Conservation (phyloP, 2,113 vertebrate genomes). For the Cryptotis parvus region DNA sequence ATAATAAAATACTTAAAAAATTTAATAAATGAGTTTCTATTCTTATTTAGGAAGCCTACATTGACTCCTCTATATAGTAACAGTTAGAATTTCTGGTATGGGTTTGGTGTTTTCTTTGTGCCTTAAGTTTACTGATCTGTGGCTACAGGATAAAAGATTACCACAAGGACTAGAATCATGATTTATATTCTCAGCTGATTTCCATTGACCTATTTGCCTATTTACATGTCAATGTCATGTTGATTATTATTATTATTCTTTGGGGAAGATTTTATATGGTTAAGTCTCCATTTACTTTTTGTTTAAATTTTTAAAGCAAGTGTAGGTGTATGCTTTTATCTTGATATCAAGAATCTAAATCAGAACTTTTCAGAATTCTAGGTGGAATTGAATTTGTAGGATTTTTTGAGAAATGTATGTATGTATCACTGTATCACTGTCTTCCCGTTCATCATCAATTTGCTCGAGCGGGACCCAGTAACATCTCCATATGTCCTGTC, state of each 20-base stretch:
- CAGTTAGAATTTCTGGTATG: background rate
- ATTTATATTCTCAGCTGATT: conserved; percentile 6
- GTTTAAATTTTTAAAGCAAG: background rate
- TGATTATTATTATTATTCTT: background rate
- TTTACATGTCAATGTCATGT: no score
- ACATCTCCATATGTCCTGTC: no score
- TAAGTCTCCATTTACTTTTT: background rate
- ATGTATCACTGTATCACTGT: no score
- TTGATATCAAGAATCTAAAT: background rate
- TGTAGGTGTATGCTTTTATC: background rate
- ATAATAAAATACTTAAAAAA: no score
- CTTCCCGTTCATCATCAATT: no score
- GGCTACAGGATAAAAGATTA: background rate
- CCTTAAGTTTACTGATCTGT: background rate
- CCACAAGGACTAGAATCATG: background rate
- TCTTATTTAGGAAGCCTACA: background rate
- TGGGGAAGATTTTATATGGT: background rate
- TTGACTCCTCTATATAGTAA: background rate
- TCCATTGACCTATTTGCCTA: background rate
- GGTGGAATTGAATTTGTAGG: background rate
- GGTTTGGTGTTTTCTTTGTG: conserved; percentile 5
- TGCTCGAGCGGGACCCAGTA: no score
- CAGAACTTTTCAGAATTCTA: background rate
- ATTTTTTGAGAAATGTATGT: background rate
- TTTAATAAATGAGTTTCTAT: background rate